These are phyloP conservation scores for Spialia ferax DNA, from an alignment of 2,888 invertebrate genomes.

Conservation along the genomic window DNA sequence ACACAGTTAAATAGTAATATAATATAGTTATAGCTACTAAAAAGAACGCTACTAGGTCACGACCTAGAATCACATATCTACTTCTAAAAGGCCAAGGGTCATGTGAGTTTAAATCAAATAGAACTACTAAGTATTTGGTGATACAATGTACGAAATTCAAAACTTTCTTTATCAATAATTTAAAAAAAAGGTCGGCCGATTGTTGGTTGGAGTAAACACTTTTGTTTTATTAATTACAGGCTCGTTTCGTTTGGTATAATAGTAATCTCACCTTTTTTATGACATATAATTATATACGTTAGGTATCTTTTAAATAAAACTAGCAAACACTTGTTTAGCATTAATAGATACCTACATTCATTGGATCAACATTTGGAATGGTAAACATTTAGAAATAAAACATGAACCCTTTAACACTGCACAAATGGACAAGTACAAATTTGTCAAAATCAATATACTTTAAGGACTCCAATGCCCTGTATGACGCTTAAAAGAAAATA, in stretches of 20 bases:
- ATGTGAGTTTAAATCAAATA: neutral
- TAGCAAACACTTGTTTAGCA: neutral
- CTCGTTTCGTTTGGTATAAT: neutral
- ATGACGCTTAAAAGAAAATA: slow-evolving; percentile 39
- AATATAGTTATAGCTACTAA: too few relatives aligned
- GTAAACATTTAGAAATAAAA: too few relatives aligned
- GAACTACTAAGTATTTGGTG: too few relatives aligned
- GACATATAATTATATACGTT: too few relatives aligned
- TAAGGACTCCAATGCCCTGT: too few relatives aligned
- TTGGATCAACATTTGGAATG: too few relatives aligned
- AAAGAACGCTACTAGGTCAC: neutral
- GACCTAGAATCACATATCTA: neutral
- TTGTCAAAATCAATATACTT: too few relatives aligned
- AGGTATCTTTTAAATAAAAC: too few relatives aligned
- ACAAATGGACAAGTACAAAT: slow-evolving; percentile 1
- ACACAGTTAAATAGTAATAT: neutral
- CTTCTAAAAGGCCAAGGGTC: neutral
- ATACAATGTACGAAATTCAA: neutral
- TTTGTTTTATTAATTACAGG: neutral
- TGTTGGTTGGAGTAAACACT: neutral
- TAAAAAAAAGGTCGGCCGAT: too few relatives aligned
- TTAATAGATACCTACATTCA: too few relatives aligned
- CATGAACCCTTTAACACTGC: neutral
- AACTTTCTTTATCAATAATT: too few relatives aligned
- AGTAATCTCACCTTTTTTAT: too few relatives aligned